Conservation (phyloP, 2,113 vertebrate genomes). For the Megaceryle torquata region DNA sequence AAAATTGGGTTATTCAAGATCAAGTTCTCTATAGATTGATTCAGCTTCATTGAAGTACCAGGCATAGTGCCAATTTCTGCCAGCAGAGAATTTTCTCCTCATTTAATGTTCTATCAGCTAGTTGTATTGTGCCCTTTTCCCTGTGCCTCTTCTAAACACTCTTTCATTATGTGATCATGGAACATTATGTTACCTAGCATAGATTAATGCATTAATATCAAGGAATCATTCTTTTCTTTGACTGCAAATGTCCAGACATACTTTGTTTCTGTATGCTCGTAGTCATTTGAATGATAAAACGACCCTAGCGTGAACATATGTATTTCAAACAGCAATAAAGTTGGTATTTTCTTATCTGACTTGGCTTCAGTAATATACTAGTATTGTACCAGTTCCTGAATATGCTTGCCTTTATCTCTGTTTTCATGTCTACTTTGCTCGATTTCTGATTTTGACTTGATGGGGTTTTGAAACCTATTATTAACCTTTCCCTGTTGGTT, state of each 20-base stretch:
- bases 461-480: neutral
- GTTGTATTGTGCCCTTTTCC: neutral
- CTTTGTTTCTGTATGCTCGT: neutral
- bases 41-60: neutral
- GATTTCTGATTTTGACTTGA: neutral
- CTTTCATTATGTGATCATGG: neutral
- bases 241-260: neutral
- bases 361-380: neutral
- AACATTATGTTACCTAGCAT: neutral
- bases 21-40: neutral
- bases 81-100: slow-evolving; percentile 7
- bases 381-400: neutral
- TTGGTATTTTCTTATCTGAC: neutral
- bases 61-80: neutral
- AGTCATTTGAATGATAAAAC: neutral
- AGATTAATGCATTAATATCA: neutral
- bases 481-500: neutral
- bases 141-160: neutral
- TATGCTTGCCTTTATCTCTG: neutral
- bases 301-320: neutral
- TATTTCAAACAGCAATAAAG: neutral
- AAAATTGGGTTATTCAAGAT: neutral
- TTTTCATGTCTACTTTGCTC: neutral
- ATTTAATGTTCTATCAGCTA: neutral
- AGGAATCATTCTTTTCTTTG: neutral